Conservation (phyloP, 2,113 vertebrate genomes). For the Petrocephalus microphthalmus region DNA sequence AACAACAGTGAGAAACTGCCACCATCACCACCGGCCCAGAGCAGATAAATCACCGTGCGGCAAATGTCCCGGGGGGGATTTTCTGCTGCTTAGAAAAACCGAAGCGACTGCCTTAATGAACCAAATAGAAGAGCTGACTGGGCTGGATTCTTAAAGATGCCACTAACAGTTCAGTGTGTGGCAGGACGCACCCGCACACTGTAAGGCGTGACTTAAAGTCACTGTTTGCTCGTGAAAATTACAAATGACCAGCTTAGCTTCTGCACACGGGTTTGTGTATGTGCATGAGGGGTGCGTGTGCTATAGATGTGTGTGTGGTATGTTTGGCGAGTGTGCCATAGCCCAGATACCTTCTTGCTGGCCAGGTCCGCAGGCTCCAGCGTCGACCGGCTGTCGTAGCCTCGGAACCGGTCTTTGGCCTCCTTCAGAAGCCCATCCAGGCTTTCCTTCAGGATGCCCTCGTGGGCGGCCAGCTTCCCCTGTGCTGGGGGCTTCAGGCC, state of each 20-base stretch:
- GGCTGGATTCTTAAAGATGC: background rate
- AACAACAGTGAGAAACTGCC: background rate
- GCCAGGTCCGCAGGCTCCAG: slow-evolving; percentile 74
- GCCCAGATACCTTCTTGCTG: slow-evolving; percentile 78
- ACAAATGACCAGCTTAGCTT: background rate
- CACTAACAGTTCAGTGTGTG: background rate
- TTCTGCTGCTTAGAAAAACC: background rate
- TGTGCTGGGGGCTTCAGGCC: slow-evolving; percentile 69
- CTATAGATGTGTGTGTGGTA: background rate
- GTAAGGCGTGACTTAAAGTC: background rate
- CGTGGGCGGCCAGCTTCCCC: slow-evolving; percentile 72
- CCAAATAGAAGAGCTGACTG: background rate
- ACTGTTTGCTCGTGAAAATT: background rate
- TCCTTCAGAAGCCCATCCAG: slow-evolving; percentile 85
- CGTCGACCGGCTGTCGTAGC: slow-evolving; percentile 82
- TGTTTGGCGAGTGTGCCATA: background rate
- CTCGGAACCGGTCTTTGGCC: slow-evolving; percentile 89
- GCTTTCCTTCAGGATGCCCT: slow-evolving; percentile 61
- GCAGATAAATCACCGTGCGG: background rate
- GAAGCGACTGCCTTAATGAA: background rate
- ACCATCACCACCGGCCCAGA: background rate
- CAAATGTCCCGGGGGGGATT: background rate
- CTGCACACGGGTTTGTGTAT: background rate
- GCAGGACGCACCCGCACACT: background rate
- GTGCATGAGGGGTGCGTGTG: background rate